Conservation (phyloP, 2,888 invertebrate species). For the Phyllotreta cruciferae region DNA sequence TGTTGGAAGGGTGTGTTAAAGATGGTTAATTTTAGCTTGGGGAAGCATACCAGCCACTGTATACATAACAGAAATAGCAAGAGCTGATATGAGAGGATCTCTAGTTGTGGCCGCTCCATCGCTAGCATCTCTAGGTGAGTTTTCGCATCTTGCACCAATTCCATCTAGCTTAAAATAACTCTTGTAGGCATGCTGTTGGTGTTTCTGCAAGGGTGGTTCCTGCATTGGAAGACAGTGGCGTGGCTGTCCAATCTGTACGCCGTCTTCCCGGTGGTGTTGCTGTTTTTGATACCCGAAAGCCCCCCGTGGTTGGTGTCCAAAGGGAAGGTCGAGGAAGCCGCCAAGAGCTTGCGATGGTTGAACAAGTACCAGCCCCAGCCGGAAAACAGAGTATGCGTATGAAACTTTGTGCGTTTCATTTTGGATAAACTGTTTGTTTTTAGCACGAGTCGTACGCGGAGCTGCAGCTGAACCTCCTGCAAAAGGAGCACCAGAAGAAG, state of each 20-base stretch:
- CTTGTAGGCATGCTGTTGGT: slow-evolving; percentile 64
- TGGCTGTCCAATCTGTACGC: slow-evolving; percentile 65
- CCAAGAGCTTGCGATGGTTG: slow-evolving; percentile 62
- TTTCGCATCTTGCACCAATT: background rate
- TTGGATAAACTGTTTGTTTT: slow-evolving; percentile 29
- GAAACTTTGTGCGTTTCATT: slow-evolving; percentile 6
- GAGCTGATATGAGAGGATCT: slow-evolving; percentile 67
- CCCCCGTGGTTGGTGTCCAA: slow-evolving; percentile 68
- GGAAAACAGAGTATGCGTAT: slow-evolving; percentile 55
- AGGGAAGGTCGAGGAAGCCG: slow-evolving; percentile 64
- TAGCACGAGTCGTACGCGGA: slow-evolving; percentile 62
- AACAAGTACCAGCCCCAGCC: slow-evolving; percentile 61
- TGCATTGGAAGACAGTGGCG: slow-evolving; percentile 65
- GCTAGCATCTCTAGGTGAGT: slow-evolving; percentile 65
- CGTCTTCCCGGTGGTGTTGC: slow-evolving; percentile 62
- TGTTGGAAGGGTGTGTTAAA: no score
- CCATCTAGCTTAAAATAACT: background rate
- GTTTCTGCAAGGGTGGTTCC: slow-evolving; percentile 64
- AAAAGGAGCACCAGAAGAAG: slow-evolving; percentile 64
- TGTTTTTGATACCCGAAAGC: slow-evolving; percentile 66
- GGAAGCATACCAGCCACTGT: slow-evolving; percentile 68
- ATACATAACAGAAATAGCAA: slow-evolving; percentile 68
- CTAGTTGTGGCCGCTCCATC: slow-evolving; percentile 67
- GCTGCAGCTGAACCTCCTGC: slow-evolving; percentile 62
- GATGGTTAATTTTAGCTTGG: slow-evolving; percentile 61